Conservation (phyloP, 2,797 vertebrate genomes). For the Rhynchonycteris naso region DNA sequence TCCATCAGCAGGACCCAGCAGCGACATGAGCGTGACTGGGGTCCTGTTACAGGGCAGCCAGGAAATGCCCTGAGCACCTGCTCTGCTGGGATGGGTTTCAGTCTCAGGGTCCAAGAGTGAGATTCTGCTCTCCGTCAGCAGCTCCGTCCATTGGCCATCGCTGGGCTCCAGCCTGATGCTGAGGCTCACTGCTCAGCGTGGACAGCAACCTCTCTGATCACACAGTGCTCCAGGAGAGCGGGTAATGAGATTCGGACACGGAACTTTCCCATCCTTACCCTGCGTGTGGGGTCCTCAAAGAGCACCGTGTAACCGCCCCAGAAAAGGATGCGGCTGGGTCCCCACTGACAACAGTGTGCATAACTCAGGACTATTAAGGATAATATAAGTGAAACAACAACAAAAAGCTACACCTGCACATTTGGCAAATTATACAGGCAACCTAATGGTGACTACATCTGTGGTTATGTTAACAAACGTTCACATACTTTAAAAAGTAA, state of each 20-base stretch:
- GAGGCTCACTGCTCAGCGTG: not conserved
- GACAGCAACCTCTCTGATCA: fast-evolving
- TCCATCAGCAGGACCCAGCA: too few species aligned
- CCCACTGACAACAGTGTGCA: not conserved
- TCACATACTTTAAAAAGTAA: not conserved
- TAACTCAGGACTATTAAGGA: not conserved
- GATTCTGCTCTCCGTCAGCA: too few species aligned
- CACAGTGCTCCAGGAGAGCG: not conserved
- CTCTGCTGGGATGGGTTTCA: too few species aligned
- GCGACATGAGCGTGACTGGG: too few species aligned
- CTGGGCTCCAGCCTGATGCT: not conserved
- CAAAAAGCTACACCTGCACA: not conserved
- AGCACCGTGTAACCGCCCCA: not conserved
- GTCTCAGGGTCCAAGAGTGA: too few species aligned
- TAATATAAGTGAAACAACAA: not conserved
- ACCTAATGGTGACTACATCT: not conserved
- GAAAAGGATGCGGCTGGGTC: fast-evolving
- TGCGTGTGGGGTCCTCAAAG: not conserved
- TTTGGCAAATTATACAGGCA: not conserved
- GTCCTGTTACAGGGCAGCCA: too few species aligned
- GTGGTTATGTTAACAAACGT: not conserved
- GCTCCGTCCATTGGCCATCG: not conserved
- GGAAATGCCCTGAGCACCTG: too few species aligned
- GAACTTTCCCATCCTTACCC: not conserved
- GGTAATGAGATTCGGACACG: not conserved